Percentiles rank a stretch among this genome's conserved stretches.
Evolutionary conservation across 2,797 vertebrate species (phyloP).

Genomic region (Propithecus deckenii): DNA sequence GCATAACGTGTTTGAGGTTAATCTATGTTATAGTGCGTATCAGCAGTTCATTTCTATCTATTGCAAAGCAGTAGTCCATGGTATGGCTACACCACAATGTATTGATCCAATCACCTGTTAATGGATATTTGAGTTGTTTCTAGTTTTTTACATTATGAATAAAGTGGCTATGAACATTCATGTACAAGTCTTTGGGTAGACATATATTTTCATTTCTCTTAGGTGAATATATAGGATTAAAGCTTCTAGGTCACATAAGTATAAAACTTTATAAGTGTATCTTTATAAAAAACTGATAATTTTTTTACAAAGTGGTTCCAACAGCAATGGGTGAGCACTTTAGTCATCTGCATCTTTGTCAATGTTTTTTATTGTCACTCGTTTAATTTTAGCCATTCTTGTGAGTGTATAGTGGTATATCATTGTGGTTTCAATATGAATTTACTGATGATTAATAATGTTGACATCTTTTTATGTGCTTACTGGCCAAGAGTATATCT

Average conservation of each 20-base stretch:
- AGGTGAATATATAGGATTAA: not conserved
- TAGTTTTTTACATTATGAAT: not conserved
- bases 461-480: not conserved
- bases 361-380: not conserved
- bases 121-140: not conserved
- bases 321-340: not conserved
- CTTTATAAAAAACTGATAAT: not conserved
- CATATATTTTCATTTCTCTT: not conserved
- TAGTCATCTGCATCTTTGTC: not conserved
- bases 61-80: not conserved
- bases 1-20: not conserved
- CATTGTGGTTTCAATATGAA: not conserved
- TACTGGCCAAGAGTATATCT: not conserved
- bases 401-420: not conserved
- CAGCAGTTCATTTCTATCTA: not conserved
- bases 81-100: not conserved
- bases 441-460: not conserved
- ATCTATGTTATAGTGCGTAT: not conserved
- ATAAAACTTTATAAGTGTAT: not conserved
- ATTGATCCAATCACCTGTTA: not conserved
- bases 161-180: not conserved
- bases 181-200: not conserved
- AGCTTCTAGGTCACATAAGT: not conserved
- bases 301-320: not conserved
- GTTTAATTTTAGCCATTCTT: not conserved